Conservation (phyloP, 2,888 invertebrate genomes). For the Gortyna flavago region DNA sequence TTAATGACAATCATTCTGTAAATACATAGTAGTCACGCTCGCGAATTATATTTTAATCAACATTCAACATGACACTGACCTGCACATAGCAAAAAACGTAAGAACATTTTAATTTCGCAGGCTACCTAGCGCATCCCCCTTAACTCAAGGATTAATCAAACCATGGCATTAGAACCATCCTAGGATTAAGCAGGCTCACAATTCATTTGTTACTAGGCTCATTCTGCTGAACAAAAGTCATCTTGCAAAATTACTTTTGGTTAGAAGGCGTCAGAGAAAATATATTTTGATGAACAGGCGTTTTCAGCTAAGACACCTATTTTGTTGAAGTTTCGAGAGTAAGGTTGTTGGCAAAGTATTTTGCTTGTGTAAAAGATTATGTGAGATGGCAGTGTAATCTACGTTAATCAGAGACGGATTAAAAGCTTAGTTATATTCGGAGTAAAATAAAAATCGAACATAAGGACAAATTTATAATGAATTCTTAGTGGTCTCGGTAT, state of each 20-base stretch:
- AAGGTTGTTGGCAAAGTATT: conserved; percentile 40
- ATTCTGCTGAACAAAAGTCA: conserved; percentile 49
- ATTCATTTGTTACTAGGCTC: conserved; percentile 51
- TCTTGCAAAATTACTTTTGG: conserved; percentile 52
- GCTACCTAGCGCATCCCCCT: not conserved
- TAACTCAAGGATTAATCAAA: conserved; percentile 14
- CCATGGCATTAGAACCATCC: not conserved
- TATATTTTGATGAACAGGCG: conserved; percentile 59
- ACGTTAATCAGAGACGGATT: conserved; percentile 1
- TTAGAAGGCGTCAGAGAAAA: conserved; percentile 39
- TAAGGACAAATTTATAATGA: not conserved
- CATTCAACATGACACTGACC: no score
- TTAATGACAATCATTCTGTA: no score
- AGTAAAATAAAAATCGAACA: not conserved
- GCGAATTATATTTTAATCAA: no score
- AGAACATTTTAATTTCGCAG: not conserved
- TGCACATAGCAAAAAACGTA: not conserved
- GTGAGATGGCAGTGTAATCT: conserved; percentile 18
- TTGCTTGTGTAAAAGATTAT: conserved; percentile 36
- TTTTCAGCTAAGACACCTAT: conserved; percentile 48
- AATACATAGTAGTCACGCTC: no score
- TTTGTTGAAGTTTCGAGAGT: conserved; percentile 38
- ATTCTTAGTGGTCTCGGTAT: no score
- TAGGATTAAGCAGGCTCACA: conserved; percentile 46
- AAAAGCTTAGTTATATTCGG: not conserved